Conservation (phyloP, 2,113 vertebrate species). For the Epinephelus lanceolatus region DNA sequence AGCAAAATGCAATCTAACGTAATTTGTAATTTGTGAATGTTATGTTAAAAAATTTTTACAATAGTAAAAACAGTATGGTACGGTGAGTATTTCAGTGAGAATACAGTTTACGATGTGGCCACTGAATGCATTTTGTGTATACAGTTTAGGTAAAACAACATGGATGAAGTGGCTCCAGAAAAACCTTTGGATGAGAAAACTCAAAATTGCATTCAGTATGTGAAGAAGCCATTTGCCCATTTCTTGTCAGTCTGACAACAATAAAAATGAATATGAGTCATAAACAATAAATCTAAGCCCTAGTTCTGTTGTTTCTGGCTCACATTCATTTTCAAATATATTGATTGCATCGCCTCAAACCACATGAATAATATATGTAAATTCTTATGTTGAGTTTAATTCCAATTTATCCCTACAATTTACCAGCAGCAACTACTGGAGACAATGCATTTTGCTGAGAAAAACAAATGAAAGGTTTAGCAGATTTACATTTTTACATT, state of each 20-base stretch:
- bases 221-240: neutral
- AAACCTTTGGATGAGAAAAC: neutral
- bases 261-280: neutral
- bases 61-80: too few relatives aligned
- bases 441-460: conserved; percentile 1
- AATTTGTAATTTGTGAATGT: too few relatives aligned
- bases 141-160: neutral
- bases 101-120: too few relatives aligned
- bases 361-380: conserved; percentile 31
- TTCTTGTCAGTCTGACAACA: neutral
- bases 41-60: too few relatives aligned
- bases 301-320: neutral
- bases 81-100: too few relatives aligned
- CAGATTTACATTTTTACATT: conserved; percentile 16
- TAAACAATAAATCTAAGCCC: neutral
- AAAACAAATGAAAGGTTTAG: conserved; percentile 32
- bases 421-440: conserved; percentile 3
- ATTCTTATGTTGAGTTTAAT: conserved; percentile 21
- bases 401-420: conserved; percentile 1
- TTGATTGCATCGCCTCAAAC: conserved; percentile 11
- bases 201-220: neutral
- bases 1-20: too few relatives aligned
- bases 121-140: too few relatives aligned
- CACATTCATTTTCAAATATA: neutral
- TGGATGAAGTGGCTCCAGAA: neutral